phyloP scores from a whole-genome alignment of 2,113 vertebrate genomes.

The Dunckerocampus dactyliophorus region DNA sequence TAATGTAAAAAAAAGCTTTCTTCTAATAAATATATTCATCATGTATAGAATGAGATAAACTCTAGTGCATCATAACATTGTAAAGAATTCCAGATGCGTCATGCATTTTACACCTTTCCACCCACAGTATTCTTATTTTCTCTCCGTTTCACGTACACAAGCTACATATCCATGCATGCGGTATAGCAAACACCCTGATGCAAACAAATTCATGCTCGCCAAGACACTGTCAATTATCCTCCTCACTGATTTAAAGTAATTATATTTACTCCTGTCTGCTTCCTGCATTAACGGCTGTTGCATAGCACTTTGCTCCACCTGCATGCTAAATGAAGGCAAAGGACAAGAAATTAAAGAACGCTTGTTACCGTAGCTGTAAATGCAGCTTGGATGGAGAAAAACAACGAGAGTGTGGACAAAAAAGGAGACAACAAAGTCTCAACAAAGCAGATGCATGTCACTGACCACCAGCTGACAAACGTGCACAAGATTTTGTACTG shows the following conservation, averaged over 20 bases:
- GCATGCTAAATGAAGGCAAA: slow-evolving; percentile 32
- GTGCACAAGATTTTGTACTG: too few species aligned
- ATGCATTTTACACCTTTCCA: slow-evolving; percentile 17
- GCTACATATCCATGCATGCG: slow-evolving; percentile 1
- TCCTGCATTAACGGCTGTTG: not conserved
- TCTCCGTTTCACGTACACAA: not conserved
- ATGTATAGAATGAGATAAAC: slow-evolving; percentile 12
- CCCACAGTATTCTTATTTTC: not conserved
- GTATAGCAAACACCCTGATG: not conserved
- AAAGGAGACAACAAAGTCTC: not conserved
- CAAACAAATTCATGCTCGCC: slow-evolving; percentile 7
- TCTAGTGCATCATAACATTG: not conserved
- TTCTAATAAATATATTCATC: not conserved
- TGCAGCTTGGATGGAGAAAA: too few species aligned
- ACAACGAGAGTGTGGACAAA: not conserved
- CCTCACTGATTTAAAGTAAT: slow-evolving; percentile 22
- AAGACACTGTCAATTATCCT: slow-evolving; percentile 1
- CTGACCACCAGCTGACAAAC: slow-evolving; percentile 33
- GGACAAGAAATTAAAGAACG: not conserved
- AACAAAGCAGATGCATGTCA: slow-evolving; percentile 14
- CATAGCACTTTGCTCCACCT: slow-evolving; percentile 5
- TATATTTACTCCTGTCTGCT: slow-evolving; percentile 8
- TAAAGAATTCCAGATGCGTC: not conserved
- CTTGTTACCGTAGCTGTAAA: too few species aligned
- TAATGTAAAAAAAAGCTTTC: not conserved